These are phyloP conservation scores for Antechinus stuartii DNA, from an alignment of 2,113 vertebrate species.

Conservation along the genomic window DNA sequence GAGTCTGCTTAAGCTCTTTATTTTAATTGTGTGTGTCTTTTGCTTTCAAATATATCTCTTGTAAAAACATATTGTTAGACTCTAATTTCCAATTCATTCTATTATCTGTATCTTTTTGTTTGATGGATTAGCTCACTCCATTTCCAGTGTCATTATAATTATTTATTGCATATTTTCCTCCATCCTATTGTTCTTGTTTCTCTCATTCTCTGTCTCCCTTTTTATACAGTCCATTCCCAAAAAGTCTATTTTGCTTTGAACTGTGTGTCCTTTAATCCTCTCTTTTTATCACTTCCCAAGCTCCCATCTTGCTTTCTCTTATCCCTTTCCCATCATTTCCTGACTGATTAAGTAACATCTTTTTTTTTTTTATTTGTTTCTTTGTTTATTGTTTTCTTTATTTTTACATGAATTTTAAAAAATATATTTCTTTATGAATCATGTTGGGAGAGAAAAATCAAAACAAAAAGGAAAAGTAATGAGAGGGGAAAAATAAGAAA, in stretches of 20 bases:
- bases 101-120: neutral
- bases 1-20: neutral
- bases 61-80: neutral
- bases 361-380: too few species aligned
- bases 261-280: neutral
- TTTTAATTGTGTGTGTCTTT: neutral
- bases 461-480: too few species aligned
- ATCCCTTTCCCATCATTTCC: neutral
- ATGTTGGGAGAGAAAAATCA: too few species aligned
- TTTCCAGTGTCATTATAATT: neutral
- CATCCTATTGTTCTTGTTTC: neutral
- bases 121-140: neutral
- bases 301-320: neutral
- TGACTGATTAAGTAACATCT: neutral
- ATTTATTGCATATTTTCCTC: neutral
- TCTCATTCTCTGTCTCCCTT: neutral
- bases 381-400: too few species aligned
- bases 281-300: neutral
- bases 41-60: neutral
- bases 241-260: neutral
- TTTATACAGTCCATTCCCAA: neutral
- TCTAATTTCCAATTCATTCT: neutral
- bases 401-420: too few species aligned
- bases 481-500: too few species aligned
- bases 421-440: too few species aligned